phyloP scores from a whole-genome alignment of 2,797 vertebrate genomes.

The Hipposideros larvatus region DNA sequence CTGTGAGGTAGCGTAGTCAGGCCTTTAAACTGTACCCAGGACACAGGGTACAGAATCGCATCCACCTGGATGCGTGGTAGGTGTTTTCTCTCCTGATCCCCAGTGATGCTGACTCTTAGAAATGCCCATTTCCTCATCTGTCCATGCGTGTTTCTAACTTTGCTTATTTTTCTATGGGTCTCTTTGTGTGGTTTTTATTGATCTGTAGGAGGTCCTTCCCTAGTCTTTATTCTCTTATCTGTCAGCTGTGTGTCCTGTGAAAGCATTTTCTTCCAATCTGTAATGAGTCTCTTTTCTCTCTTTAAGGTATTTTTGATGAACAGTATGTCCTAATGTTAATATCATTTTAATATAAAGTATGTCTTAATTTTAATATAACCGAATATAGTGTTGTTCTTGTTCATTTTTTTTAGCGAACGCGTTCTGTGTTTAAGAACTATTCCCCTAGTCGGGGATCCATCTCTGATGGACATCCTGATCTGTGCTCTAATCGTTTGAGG shows the following conservation, averaged over 20 bases:
- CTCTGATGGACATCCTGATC: neutral
- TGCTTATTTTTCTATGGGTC: neutral
- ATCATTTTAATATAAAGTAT: no score
- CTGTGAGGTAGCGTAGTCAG: neutral
- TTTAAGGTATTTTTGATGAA: neutral
- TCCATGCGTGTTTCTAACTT: no score
- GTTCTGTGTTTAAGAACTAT: neutral
- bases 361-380: neutral
- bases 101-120: neutral
- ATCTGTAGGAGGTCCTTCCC: neutral
- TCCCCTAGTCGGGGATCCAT: neutral
- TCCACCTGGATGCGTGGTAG: neutral
- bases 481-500: neutral
- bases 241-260: neutral
- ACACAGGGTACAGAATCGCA: neutral
- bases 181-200: neutral
- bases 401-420: neutral
- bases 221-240: neutral
- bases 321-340: neutral
- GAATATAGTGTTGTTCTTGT: neutral
- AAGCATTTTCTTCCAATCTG: neutral
- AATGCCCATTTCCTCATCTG: neutral
- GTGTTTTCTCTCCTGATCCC: neutral
- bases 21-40: neutral
- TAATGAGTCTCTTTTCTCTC: neutral